phyloP scores from a whole-genome alignment of 1,140 invertebrate species.

The Conus ventricosus region DNA sequence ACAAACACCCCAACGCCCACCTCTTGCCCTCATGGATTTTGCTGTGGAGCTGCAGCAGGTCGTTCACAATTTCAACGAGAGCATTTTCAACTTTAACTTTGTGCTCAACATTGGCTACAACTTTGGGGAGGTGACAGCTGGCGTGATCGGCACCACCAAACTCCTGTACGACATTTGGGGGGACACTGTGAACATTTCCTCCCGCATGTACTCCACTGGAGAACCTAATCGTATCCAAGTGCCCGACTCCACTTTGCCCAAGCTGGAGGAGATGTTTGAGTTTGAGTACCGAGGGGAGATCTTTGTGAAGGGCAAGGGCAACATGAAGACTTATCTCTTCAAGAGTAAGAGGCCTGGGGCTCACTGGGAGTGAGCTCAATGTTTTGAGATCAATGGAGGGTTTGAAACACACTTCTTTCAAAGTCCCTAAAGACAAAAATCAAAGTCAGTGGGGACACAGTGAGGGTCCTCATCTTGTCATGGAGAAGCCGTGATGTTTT shows the following conservation, averaged over 20 bases:
- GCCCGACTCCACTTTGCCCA: slow-evolving; percentile 71
- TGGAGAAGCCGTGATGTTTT: no score
- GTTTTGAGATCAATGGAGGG: background rate
- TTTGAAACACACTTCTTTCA: background rate
- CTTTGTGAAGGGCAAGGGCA: slow-evolving; percentile 74
- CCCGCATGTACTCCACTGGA: slow-evolving; percentile 90
- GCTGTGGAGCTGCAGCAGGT: slow-evolving; percentile 89
- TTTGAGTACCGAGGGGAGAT: slow-evolving; percentile 73
- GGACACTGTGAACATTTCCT: slow-evolving; percentile 97
- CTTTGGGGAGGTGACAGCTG: slow-evolving; percentile 92
- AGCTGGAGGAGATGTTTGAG: slow-evolving; percentile 78
- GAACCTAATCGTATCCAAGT: slow-evolving; percentile 90
- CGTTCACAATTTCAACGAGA: slow-evolving; percentile 89
- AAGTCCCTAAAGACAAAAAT: background rate
- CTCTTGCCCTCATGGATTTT: slow-evolving; percentile 93
- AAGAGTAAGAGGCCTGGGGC: slow-evolving; percentile 64
- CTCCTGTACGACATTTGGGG: slow-evolving; percentile 99
- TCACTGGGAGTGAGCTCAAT: slow-evolving; percentile 54
- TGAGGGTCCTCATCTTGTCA: no score
- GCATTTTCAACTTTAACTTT: slow-evolving; percentile 91
- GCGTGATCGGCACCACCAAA: slow-evolving; percentile 97
- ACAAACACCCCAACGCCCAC: slow-evolving; percentile 84
- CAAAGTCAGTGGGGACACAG: background rate
- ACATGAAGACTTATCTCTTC: slow-evolving; percentile 81
- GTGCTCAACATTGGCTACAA: slow-evolving; percentile 85